Evolutionary conservation across 1,140 invertebrate species (phyloP).

Genomic region (Drosophila kohkoa): DNA sequence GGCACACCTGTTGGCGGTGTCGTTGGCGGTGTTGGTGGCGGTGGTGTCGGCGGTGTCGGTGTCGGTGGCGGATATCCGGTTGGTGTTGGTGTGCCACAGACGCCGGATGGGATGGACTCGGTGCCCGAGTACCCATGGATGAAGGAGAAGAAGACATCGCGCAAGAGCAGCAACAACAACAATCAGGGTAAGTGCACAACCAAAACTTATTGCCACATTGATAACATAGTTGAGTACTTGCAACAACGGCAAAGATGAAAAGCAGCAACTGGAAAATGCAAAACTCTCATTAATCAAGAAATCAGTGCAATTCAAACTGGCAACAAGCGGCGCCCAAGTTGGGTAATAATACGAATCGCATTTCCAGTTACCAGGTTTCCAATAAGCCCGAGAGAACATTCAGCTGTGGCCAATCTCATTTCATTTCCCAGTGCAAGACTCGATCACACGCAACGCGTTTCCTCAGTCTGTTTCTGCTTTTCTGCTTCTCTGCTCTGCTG

Average conservation of each 20-base stretch:
- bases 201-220: conserved; percentile 15
- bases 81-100: conserved; percentile 83
- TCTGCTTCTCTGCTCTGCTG: conserved; percentile 12
- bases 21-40: conserved; percentile 85
- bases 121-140: conserved; percentile 98
- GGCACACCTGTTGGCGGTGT: conserved; percentile 78
- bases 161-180: conserved; percentile 91
- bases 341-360: conserved; percentile 6
- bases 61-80: conserved; percentile 83
- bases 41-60: conserved; percentile 84
- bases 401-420: conserved; percentile 42
- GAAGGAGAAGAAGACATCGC: conserved; percentile 98
- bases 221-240: conserved; percentile 6
- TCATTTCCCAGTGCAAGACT: conserved; percentile 45
- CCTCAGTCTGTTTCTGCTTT: conserved; percentile 18
- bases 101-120: conserved; percentile 88
- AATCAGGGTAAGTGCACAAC: conserved; percentile 92
- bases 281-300: conserved; percentile 82
- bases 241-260: conserved; percentile 42
- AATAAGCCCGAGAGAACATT: conserved; percentile 19
- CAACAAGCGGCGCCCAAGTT: conserved; percentile 63
- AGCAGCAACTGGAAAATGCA: conserved; percentile 52
- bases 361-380: conserved; percentile 23
- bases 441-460: conserved; percentile 47
- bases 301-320: conserved; percentile 75